These are phyloP conservation scores for Ammodytes marinus DNA, from an alignment of 2,113 vertebrate genomes.

Conservation along the genomic window DNA sequence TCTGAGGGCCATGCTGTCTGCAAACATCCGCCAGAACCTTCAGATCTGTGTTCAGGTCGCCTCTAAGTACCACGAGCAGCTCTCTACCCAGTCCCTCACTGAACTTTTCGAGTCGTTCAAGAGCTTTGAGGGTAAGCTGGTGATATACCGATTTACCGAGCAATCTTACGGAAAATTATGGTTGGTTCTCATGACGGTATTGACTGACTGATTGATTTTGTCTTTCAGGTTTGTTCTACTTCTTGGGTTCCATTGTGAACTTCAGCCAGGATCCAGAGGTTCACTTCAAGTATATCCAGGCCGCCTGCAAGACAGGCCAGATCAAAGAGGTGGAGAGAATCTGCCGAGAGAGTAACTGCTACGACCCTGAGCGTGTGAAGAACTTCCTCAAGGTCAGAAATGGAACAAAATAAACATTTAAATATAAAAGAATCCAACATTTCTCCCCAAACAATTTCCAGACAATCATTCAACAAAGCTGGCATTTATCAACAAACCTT, in stretches of 20 bases:
- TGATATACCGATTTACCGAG: neutral
- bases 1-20: slow-evolving; percentile 97
- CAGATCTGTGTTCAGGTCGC: slow-evolving; percentile 99
- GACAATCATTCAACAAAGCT: neutral
- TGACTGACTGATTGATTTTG: slow-evolving; percentile 14
- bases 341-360: slow-evolving; percentile 98
- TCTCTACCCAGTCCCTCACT: slow-evolving; percentile 95
- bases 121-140: slow-evolving; percentile 94
- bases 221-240: slow-evolving; percentile 95
- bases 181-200: neutral
- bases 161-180: neutral
- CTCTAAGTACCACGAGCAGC: slow-evolving; percentile 98
- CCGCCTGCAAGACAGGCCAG: slow-evolving; percentile 98
- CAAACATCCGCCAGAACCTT: slow-evolving; percentile 98
- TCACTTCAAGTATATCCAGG: slow-evolving; percentile 99
- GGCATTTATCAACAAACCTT: neutral
- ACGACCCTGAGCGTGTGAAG: slow-evolving; percentile 98
- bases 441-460: neutral
- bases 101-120: slow-evolving; percentile 99
- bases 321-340: slow-evolving; percentile 99
- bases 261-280: slow-evolving; percentile 99
- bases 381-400: slow-evolving; percentile 96
- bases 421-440: neutral
- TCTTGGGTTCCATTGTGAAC: slow-evolving; percentile 99
- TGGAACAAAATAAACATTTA: neutral